A percentile compares a stretch with the other conserved stretches of the same genome.
These are phyloP conservation scores for Turritopsis dohrnii DNA, from an alignment of 30 jellyfish, hydroid and myxozoan genomes.

Conservation along the genomic window DNA sequence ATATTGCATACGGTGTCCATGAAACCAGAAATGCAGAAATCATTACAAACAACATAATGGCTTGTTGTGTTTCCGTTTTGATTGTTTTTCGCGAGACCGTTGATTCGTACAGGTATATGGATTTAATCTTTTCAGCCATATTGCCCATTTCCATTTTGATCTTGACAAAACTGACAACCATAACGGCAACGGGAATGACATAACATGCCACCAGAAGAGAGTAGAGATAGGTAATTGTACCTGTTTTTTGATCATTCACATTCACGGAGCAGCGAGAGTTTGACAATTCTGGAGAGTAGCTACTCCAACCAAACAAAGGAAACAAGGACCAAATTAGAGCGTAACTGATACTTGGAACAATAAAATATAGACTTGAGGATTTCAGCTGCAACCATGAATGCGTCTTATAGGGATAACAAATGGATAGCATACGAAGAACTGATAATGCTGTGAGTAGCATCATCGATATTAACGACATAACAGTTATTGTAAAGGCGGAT, in stretches of 20 bases:
- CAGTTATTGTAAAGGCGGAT: neutral
- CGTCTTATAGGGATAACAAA: neutral
- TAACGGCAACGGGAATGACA: neutral
- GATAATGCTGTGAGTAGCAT: neutral
- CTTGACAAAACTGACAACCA: neutral
- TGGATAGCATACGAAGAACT: neutral
- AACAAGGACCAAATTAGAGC: neutral
- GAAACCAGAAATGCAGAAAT: neutral
- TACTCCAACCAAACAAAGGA: neutral
- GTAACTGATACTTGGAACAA: neutral
- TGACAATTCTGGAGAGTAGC: neutral
- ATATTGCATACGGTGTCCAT: neutral
- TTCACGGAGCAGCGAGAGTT: neutral
- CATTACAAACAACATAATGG: neutral
- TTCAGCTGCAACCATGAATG: neutral
- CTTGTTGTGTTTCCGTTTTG: neutral
- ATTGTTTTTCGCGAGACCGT: neutral
- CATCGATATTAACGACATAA: neutral
- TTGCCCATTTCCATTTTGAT: neutral
- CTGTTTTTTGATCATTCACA: neutral
- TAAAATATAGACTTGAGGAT: neutral
- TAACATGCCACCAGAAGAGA: neutral
- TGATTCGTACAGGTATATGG: neutral
- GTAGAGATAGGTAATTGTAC: neutral
- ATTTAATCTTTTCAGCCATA: neutral